Percentiles rank a stretch among this genome's conserved stretches.
Evolutionary conservation across 2,797 vertebrate genomes (phyloP).

Genomic region (Mycteria americana): DNA sequence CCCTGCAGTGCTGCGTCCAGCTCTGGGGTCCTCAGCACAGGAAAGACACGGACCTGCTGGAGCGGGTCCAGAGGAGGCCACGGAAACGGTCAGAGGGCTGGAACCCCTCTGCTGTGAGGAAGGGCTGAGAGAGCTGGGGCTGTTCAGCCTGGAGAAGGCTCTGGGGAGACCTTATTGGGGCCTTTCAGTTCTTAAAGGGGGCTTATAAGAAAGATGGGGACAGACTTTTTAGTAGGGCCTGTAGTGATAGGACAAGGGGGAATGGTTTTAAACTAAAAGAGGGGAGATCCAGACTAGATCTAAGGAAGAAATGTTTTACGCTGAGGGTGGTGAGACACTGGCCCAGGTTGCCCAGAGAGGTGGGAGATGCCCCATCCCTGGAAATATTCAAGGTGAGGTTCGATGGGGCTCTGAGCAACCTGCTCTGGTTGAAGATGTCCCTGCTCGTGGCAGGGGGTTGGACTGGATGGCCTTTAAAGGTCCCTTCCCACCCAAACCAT

Average conservation of each 20-base stretch:
- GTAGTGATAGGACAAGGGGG: background rate
- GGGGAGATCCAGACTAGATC: background rate
- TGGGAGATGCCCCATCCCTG: background rate
- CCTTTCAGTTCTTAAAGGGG: background rate
- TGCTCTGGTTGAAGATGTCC: accelerated
- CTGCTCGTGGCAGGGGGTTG: background rate
- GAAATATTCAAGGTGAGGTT: background rate
- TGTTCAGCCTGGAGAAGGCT: background rate
- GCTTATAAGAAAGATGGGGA: background rate
- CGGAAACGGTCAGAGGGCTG: background rate
- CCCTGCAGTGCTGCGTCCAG: background rate
- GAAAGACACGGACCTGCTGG: background rate
- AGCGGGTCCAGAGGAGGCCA: background rate
- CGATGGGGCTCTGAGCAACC: background rate
- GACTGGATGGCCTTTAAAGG: accelerated
- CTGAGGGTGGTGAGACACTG: background rate
- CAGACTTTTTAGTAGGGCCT: too few relatives aligned
- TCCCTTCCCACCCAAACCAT: background rate
- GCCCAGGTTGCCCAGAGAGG: background rate
- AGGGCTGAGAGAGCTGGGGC: background rate
- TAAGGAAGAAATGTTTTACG: accelerated
- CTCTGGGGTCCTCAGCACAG: background rate
- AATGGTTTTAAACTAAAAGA: background rate
- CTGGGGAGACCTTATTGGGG: accelerated
- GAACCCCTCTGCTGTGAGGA: background rate